A percentile compares a stretch with the other conserved stretches of the same genome.
These are phyloP conservation scores for Hydrochoerus hydrochaeris DNA, from an alignment of 2,113 vertebrate species.

Conservation along the genomic window DNA sequence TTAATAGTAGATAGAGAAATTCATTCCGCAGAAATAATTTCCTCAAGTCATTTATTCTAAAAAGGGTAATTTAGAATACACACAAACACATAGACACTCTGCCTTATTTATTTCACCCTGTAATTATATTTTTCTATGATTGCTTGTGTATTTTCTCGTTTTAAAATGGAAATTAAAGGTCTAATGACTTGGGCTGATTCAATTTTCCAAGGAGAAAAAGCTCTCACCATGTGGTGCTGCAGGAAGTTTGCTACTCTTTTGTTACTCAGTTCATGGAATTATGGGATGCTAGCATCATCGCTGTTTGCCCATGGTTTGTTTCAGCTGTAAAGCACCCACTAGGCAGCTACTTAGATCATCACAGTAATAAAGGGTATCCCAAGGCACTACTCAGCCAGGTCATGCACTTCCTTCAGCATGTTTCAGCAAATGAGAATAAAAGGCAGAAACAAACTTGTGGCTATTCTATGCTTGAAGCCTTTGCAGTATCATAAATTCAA, in stretches of 20 bases:
- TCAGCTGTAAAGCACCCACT: not conserved
- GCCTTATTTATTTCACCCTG: conserved; percentile 54
- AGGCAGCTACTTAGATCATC: not conserved
- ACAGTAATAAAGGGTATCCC: not conserved
- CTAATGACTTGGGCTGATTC: conserved; percentile 63
- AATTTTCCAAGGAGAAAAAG: conserved; percentile 54
- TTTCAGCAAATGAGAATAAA: conserved; percentile 3
- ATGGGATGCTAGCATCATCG: not conserved
- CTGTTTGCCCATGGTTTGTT: not conserved
- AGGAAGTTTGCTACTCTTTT: not conserved
- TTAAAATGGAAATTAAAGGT: conserved; percentile 61
- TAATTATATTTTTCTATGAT: conserved; percentile 74
- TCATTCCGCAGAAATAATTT: conserved; percentile 56
- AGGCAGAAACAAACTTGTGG: not conserved
- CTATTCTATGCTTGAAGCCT: not conserved
- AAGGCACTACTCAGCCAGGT: not conserved
- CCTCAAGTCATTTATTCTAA: conserved; percentile 40
- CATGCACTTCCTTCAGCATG: not conserved
- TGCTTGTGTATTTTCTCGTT: conserved; percentile 67
- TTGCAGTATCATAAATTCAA: not conserved
- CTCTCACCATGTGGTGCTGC: not conserved
- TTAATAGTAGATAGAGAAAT: not conserved
- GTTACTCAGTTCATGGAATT: not conserved
- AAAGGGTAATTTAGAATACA: conserved; percentile 43
- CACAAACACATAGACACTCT: not conserved